Conservation (phyloP, 2,888 invertebrate species). For the Dryobota labecula region DNA sequence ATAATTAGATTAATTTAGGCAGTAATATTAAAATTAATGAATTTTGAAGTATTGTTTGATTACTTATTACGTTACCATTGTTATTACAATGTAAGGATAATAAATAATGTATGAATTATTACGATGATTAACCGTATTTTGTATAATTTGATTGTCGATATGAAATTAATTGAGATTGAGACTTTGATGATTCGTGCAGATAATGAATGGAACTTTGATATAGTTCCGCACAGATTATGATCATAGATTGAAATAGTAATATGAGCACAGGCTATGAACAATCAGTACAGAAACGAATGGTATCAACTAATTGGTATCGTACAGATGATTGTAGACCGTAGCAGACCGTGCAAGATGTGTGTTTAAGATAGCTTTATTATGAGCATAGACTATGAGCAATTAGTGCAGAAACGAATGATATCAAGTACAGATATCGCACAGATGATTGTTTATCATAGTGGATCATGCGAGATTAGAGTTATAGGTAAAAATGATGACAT, state of each 20-base stretch:
- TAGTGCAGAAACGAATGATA: too few species aligned
- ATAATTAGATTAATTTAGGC: too few species aligned
- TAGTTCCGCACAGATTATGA: neutral
- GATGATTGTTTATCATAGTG: constrained; percentile 5
- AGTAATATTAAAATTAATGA: too few species aligned
- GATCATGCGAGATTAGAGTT: neutral
- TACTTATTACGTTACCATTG: neutral
- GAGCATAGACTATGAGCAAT: too few species aligned
- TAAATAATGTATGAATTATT: neutral
- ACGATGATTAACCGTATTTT: neutral
- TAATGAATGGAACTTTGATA: constrained; percentile 2
- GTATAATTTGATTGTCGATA: neutral
- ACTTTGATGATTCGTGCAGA: constrained; percentile 4
- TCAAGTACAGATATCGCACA: constrained; percentile 1
- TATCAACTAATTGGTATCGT: neutral
- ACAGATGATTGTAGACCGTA: too few species aligned
- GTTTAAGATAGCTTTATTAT: too few species aligned
- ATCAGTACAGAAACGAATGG: neutral
- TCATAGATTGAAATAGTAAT: neutral
- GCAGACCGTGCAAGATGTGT: too few species aligned
- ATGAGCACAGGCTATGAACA: constrained; percentile 5
- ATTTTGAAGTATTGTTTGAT: too few species aligned
- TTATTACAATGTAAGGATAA: constrained; percentile 3
- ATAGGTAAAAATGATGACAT: too few species aligned
- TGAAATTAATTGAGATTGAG: constrained; percentile 2